Percentiles rank a stretch among this genome's conserved stretches.
These are phyloP conservation scores for Linhomoeus sp. DNA, from an alignment of 2,888 invertebrate genomes.

Conservation along the genomic window DNA sequence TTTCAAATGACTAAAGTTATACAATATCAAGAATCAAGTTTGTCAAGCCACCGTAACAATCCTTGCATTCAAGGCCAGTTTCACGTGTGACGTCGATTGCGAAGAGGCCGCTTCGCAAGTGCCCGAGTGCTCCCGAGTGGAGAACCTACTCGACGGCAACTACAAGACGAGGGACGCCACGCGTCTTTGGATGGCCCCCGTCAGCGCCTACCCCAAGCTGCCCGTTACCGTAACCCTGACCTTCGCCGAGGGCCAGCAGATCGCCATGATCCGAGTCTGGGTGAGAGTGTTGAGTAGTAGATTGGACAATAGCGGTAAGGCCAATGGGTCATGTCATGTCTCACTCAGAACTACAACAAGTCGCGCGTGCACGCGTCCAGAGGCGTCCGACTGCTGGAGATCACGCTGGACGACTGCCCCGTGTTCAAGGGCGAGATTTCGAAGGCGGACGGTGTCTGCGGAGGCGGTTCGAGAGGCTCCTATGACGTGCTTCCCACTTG, in stretches of 20 bases:
- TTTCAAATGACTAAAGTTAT: no score
- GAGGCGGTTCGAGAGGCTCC: no score
- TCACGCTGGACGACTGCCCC: conserved; percentile 44
- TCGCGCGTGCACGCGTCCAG: conserved; percentile 60
- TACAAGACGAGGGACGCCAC: conserved; percentile 54
- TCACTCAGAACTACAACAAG: conserved; percentile 59
- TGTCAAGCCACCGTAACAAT: no score
- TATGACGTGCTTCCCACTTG: no score
- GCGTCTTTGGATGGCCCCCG: conserved; percentile 51
- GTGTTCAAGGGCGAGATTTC: conserved; percentile 55
- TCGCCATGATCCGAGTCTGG: conserved; percentile 51
- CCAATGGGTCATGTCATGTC: no score
- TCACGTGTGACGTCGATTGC: no score
- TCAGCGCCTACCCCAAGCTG: conserved; percentile 36
- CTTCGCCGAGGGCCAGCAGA: conserved; percentile 31
- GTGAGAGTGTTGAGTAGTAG: no score
- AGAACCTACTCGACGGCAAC: conserved; percentile 48
- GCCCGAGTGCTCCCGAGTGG: neutral
- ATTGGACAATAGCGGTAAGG: no score
- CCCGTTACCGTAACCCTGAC: conserved; percentile 43
- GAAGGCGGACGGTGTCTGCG: no score
- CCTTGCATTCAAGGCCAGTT: no score
- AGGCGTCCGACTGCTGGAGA: conserved; percentile 49
- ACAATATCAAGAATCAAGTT: no score
- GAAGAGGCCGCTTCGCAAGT: neutral